Conservation (phyloP, 2,888 invertebrate genomes). For the Synanthedon vespiformis region DNA sequence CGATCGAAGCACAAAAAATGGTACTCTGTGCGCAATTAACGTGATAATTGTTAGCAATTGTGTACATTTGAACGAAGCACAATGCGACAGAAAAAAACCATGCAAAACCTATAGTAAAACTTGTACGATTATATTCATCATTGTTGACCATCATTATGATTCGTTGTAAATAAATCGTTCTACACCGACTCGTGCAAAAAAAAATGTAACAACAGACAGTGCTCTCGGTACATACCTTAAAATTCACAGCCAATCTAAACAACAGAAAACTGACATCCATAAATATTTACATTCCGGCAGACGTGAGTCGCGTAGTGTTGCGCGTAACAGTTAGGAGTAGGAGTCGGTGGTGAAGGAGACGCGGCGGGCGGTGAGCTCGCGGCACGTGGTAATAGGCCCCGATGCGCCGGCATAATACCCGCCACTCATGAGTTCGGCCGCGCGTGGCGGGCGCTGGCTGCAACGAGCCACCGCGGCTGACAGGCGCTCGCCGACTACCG, state of each 20-base stretch:
- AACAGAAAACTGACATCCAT: constrained; percentile 70
- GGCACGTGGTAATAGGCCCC: constrained; percentile 45
- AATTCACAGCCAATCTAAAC: constrained; percentile 70
- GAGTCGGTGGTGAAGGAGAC: constrained; percentile 25
- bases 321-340: constrained; percentile 39
- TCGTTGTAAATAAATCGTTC: constrained; percentile 9
- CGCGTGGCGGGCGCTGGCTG: constrained; percentile 12
- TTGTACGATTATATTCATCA: constrained; percentile 14
- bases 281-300: constrained; percentile 67
- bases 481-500: background rate
- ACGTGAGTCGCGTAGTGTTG: constrained; percentile 49
- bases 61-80: constrained; percentile 51
- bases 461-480: constrained; percentile 3
- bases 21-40: constrained; percentile 54
- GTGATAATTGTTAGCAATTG: constrained; percentile 53
- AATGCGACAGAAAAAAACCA: constrained; percentile 47
- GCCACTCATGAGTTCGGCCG: constrained; percentile 12
- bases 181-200: constrained; percentile 44
- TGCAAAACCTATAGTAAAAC: constrained; percentile 32
- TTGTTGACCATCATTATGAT: too few relatives aligned
- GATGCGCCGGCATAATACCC: constrained; percentile 56
- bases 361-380: constrained; percentile 36
- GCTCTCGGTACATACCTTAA: constrained; percentile 59
- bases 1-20: constrained; percentile 59
- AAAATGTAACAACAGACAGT: constrained; percentile 46